phyloP scores from a whole-genome alignment of 2,113 vertebrate genomes.

The Silurus glanis region DNA sequence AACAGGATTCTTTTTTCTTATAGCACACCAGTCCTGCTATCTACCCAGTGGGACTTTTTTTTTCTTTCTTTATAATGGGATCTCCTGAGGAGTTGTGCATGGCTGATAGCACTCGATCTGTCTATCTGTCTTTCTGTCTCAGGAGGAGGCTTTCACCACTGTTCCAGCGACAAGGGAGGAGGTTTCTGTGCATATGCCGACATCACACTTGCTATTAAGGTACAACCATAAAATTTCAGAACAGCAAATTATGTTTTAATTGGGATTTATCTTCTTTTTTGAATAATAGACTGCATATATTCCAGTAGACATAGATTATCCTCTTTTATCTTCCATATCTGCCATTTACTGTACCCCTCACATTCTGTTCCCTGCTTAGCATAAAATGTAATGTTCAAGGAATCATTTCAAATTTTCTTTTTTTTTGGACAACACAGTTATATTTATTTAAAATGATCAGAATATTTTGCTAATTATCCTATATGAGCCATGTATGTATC shows the following conservation, averaged over 20 bases:
- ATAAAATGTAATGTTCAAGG: background rate
- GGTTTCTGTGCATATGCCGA: constrained; percentile 97
- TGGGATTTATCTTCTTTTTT: background rate
- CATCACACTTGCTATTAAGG: constrained; percentile 92
- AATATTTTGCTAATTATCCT: no score
- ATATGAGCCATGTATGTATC: no score
- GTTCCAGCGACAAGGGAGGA: constrained; percentile 89
- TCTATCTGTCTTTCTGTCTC: constrained; percentile 39
- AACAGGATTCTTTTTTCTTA: constrained; percentile 29
- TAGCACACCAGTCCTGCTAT: background rate
- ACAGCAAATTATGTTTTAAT: background rate
- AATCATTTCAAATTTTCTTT: background rate
- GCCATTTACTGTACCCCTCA: background rate
- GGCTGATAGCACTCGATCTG: constrained; percentile 30
- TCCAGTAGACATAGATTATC: background rate
- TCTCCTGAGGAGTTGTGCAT: constrained; percentile 38
- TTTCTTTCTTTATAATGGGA: constrained; percentile 9
- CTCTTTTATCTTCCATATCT: background rate
- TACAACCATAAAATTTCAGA: constrained; percentile 57
- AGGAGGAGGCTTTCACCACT: constrained; percentile 99
- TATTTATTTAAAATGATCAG: background rate
- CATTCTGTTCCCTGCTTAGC: background rate
- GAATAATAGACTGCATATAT: background rate
- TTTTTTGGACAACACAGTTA: background rate
- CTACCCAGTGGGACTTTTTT: background rate